Evolutionary conservation across 2,888 invertebrate species (phyloP), one percentile per base, ranked within the genome.

Genomic region (Hanleya hanleyi): DNA sequence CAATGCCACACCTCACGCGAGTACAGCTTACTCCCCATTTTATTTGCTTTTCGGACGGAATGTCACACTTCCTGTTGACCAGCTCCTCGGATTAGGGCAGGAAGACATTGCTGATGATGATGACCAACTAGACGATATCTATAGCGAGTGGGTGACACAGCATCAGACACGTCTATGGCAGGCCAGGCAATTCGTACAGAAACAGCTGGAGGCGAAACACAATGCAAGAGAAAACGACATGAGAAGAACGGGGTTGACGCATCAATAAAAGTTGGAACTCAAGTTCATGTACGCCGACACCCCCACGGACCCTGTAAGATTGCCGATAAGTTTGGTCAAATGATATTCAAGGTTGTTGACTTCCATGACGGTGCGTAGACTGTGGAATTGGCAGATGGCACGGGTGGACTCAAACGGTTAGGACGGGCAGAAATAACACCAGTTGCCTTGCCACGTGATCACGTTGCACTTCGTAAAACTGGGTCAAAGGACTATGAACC

Each of bases 1-100:
- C 22, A 75, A 49, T 57, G 47, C 47, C 62, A 35, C 70, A 22
- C 70, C 70, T 6, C 70, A 69, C 50, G 26, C 26, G 1, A 29
- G 64, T 35, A 69, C 70, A 22, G 70, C 64, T 29, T 68, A 50
- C 51, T 35, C 29, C 3, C 68, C 68, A 32, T 47, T 50, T 32
- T 51, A 35, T 35, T 36, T 50, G 7, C 36, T 68, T 4, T 49
- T 68, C 29, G 68, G 68, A 32, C 32, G 32, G 33, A 47, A 49
- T 18, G 50, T 49, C 5, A 18, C 35, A 32, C 51, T 68, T 15
- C 29, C 57, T 1, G 29, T 57, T 26, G 57, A 22, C 57, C 22
- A 32, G 29, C 32, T 57, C 26, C 5, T 57, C 29, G 57, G 57
- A 57, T 57, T 57, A 29, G 57, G 9, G 26, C 29, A 57, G 4